Evolutionary conservation across 2,888 invertebrate species (phyloP).

Genomic region (Seira sanloemensis): DNA sequence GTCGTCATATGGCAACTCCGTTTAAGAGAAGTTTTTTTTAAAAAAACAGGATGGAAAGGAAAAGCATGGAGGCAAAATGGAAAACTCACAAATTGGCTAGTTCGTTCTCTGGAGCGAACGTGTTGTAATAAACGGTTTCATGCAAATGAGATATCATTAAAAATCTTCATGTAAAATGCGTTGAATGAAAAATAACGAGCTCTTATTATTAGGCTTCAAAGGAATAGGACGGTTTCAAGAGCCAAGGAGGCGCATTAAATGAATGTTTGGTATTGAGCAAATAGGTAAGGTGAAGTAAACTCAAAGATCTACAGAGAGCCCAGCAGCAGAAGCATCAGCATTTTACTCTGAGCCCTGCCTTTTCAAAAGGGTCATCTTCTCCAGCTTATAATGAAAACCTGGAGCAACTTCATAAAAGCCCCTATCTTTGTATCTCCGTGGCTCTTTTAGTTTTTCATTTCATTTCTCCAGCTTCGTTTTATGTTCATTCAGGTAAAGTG

Average conservation of each 20-base stretch:
- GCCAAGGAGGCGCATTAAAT: not conserved
- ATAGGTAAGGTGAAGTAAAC: too few relatives aligned
- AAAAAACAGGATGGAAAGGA: not conserved
- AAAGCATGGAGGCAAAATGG: slow-evolving; percentile 7
- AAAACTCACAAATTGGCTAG: slow-evolving; percentile 54
- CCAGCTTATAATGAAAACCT: not conserved
- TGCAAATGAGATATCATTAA: slow-evolving; percentile 65
- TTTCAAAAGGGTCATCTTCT: not conserved
- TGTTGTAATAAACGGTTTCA: slow-evolving; percentile 60
- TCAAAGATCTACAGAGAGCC: too few relatives aligned
- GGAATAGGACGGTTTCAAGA: slow-evolving; percentile 6
- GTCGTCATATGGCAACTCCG: slow-evolving; percentile 39
- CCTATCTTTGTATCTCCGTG: too few relatives aligned
- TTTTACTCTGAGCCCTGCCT: not conserved
- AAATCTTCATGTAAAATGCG: slow-evolving; percentile 39
- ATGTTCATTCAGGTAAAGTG: not conserved
- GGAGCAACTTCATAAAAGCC: not conserved
- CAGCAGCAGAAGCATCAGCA: not conserved
- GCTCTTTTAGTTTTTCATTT: too few relatives aligned
- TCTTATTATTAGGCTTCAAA: slow-evolving; percentile 32
- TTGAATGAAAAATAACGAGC: slow-evolving; percentile 41
- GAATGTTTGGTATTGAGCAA: too few relatives aligned
- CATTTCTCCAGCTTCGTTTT: too few relatives aligned
- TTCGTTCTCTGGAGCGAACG: slow-evolving; percentile 19
- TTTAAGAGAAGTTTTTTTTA: slow-evolving; percentile 11